These are phyloP conservation scores for Hydrophis major DNA, from an alignment of 2,797 vertebrate genomes.

Conservation along the genomic window DNA sequence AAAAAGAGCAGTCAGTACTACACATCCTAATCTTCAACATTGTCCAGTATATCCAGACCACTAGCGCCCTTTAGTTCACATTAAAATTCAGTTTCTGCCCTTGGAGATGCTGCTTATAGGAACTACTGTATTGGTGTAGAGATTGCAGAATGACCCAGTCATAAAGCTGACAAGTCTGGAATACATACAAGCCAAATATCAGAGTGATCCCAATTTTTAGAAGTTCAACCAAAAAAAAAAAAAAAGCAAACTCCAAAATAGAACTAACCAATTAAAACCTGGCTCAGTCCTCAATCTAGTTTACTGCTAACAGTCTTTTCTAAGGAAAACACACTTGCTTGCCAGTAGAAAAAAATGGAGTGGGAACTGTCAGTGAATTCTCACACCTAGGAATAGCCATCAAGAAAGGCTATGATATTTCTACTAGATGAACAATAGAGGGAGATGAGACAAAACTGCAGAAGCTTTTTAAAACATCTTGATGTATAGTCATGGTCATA, in stretches of 20 bases:
- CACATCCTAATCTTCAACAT: background rate
- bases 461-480: background rate
- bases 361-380: background rate
- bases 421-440: background rate
- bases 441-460: background rate
- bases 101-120: background rate
- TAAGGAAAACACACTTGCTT: background rate
- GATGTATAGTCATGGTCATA: background rate
- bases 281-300: background rate
- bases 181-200: background rate
- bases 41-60: background rate
- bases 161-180: background rate
- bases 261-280: background rate
- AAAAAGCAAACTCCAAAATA: background rate
- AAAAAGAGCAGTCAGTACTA: background rate
- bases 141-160: background rate
- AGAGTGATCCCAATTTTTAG: background rate
- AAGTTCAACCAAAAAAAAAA: background rate
- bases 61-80: background rate
- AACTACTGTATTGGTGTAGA: background rate
- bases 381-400: background rate
- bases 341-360: background rate
- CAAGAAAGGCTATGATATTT: background rate
- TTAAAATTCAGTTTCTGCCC: background rate
- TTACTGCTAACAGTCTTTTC: background rate